Base-by-base conservation (phyloP, 2,888 invertebrate genomes). In the Charanyca ferruginea region DNA sequence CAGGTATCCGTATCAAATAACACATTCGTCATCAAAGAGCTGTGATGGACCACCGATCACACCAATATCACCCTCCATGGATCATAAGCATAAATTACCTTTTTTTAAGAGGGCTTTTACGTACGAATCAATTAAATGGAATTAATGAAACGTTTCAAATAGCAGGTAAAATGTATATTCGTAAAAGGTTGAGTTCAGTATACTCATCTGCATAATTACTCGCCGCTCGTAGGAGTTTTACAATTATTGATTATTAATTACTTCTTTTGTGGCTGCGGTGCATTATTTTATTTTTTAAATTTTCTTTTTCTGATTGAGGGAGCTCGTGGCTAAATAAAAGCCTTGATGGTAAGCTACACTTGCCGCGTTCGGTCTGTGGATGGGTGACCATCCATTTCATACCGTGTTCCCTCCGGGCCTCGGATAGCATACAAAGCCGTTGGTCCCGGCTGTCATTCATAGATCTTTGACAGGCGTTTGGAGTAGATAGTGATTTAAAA, bases 121-220 rank as follows among this genome's bases (percentile, higher is more conserved):
- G 47, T 45, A 59, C 32, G 35, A 59, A 76, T 76, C 80, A 69
- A 79, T 80, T 68, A 79, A 74, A 74, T 57, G 53, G 22, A 66
- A 65, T 73, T 45, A 73, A 73, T 75, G 61, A 42, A 55, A 59
- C 62, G 62, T 62, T 69, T 59, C 38, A 49, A 63, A 20, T 45
- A 44, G n/a, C 52, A 25, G 38, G 54, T 58, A 57, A 49, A 66
- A 52, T 66, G 60, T 74, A 49, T 68, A 58, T 53, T 49, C 42
- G 58, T 23, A 47, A 65, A 75, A 82, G 71, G 62, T 67, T 57
- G 61, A 65, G 71, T 67, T 70, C 77, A 58, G 77, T 67, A 60
- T 65, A 71, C 62, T 83, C 72, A 82, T 79, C 41, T 71, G 48
- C 66, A 80, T 79, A 60, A 79, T 77, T 77, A 71, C 64, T 76